Base-by-base conservation (phyloP, 2,888 invertebrate genomes). In the Drosophila rubida region DNA sequence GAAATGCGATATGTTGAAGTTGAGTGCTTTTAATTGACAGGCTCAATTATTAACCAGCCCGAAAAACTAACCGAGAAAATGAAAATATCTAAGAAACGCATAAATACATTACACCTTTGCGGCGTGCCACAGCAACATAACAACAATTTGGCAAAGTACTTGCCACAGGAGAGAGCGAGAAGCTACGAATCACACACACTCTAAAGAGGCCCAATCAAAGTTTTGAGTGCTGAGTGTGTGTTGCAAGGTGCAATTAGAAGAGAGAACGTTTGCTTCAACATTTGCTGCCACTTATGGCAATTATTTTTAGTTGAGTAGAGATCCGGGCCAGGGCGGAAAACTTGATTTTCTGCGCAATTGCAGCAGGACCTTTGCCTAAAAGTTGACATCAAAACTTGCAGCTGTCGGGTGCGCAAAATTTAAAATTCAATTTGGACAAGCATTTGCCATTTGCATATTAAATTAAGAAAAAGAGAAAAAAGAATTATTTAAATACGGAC, bases 361-460 rank as follows among this genome's bases (percentile, higher is more conserved):
- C 66, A 51, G 57, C 19, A 27, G 49, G 57, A 70, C 58, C 57
- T 78, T 62, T 37, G 45, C 41, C 49, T 42, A 42, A 48, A 66
- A 58, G 61, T 49, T 42, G 44, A 46, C 57, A 59, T 41, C 51
- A 44, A 9, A 62, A 59, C 62, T 78, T 55, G n/a, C 6, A 42
- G 44, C 7, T 13, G 19, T 32, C 25, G 25, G 53, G 23, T 13
- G 25, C 11, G 14, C n/a, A 73, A 70, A 71, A 74, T 83, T 75
- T 63, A 59, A 78, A 78, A 75, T 87, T 81, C 78, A 81, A 78
- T 78, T 84, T 69, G 57, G 32, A 44, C 63, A 54, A 50, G 63
- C 70, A 66, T 79, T 79, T 69, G 60, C 41, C 76, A 82, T 87
- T 87, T 84, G 87, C 84, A 87, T 83, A 72, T 83, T 78, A 80